Evolutionary conservation across 2,888 invertebrate species (phyloP).

Genomic region (Augiades crinisus): DNA sequence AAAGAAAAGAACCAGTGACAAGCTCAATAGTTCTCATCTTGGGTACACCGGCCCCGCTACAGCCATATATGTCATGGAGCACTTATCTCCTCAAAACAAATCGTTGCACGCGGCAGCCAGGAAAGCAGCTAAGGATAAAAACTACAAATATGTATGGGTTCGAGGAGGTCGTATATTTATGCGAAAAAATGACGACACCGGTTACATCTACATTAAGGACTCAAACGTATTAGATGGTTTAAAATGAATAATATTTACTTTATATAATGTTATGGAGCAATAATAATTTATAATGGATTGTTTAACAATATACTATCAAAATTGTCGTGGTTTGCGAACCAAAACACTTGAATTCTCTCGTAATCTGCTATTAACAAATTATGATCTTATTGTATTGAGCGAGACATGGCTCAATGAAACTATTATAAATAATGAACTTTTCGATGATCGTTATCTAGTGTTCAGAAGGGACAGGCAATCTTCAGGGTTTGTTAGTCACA

Average conservation of each 20-base stretch:
- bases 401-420: conserved; percentile 16
- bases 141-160: not conserved
- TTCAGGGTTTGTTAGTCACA: not conserved
- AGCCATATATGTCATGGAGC: not conserved
- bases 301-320: conserved; percentile 17
- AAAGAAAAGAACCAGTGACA: not conserved
- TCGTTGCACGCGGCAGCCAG: no score
- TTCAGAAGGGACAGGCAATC: conserved; percentile 15
- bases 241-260: not conserved
- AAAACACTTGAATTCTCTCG: conserved; percentile 2
- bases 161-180: not conserved
- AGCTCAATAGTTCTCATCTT: conserved; percentile 4
- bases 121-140: no score
- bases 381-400: conserved; percentile 10
- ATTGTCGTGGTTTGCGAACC: conserved; percentile 10
- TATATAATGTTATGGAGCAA: not conserved
- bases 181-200: not conserved
- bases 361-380: conserved; percentile 8
- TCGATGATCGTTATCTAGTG: conserved; percentile 18
- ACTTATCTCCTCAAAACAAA: not conserved
- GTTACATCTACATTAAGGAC: not conserved
- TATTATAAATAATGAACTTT: conserved; percentile 2
- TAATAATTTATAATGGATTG: not conserved
- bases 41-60: not conserved
- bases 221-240: not conserved